Evolutionary conservation across 2,888 invertebrate genomes (phyloP).

Genomic region (Stenoptilia bipunctidactyla): DNA sequence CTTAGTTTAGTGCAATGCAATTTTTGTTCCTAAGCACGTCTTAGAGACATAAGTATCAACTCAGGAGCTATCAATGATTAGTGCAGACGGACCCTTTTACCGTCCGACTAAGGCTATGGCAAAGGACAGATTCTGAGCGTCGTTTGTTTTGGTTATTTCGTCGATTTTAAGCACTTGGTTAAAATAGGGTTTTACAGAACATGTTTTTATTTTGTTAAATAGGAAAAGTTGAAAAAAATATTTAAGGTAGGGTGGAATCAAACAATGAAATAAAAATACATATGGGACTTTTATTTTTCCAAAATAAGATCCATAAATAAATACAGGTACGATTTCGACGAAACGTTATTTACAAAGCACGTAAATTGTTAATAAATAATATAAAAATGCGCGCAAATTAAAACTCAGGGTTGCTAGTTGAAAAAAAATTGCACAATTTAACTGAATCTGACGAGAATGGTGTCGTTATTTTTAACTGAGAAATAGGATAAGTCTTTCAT

Average conservation of each 20-base stretch:
- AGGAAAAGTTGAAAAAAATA: no score
- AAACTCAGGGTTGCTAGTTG: constrained; percentile 4
- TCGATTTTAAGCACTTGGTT: no score
- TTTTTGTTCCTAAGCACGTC: no score
- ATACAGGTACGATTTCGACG: constrained; percentile 54
- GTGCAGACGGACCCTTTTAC: no score
- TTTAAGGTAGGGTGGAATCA: constrained; percentile 20
- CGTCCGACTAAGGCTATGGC: no score
- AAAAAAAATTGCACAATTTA: constrained; percentile 23
- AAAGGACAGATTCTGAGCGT: no score
- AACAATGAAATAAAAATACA: constrained; percentile 42
- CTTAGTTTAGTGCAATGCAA: no score
- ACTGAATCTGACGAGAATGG: constrained; percentile 78
- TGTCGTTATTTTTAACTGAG: constrained; percentile 87
- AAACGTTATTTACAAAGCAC: constrained; percentile 53
- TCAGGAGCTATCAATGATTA: no score
- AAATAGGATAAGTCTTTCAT: constrained; percentile 87
- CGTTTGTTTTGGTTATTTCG: no score
- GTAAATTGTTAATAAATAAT: constrained; percentile 20
- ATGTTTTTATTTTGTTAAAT: no score
- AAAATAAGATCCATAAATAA: constrained; percentile 43
- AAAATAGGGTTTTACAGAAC: no score
- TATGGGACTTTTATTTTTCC: constrained; percentile 43
- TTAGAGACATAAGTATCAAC: no score
- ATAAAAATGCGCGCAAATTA: constrained; percentile 26